Conservation (phyloP, 2,888 invertebrate species). For the Sinelater perroti region DNA sequence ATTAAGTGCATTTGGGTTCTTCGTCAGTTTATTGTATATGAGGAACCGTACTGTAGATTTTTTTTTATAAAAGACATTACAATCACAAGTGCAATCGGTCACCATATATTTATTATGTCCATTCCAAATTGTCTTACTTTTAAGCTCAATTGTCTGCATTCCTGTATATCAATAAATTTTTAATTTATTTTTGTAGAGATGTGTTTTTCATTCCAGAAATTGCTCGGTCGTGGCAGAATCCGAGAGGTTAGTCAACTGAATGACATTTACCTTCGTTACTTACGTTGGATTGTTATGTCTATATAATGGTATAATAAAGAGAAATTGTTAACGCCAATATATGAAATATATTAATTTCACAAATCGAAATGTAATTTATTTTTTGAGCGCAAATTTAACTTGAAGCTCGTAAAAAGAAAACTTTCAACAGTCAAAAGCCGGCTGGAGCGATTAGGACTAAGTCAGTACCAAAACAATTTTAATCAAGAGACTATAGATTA, state of each 20-base stretch:
- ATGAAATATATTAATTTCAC: constrained; percentile 18
- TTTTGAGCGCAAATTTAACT: background rate
- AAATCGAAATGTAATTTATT: background rate
- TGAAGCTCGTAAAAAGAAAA: background rate
- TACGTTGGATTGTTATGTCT: constrained; percentile 26
- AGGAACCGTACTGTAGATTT: constrained; percentile 29
- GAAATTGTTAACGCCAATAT: constrained; percentile 30
- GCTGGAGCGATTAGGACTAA: too few species aligned
- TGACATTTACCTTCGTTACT: constrained; percentile 18
- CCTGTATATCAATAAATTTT: constrained; percentile 41
- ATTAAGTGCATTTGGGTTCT: constrained; percentile 24
- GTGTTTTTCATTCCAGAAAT: constrained; percentile 18
- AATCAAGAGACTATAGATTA: too few species aligned
- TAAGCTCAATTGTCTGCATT: constrained; percentile 52
- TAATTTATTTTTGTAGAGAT: constrained; percentile 35
- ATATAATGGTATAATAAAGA: constrained; percentile 22
- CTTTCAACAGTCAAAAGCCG: too few species aligned
- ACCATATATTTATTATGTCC: constrained; percentile 44
- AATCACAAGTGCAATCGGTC: constrained; percentile 36
- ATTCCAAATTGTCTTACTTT: constrained; percentile 49
- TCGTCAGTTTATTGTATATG: constrained; percentile 24
- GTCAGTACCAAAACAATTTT: too few species aligned
- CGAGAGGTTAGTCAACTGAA: constrained; percentile 21
- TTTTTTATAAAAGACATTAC: constrained; percentile 35
- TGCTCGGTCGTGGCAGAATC: constrained; percentile 15